Evolutionary conservation across 1,140 invertebrate genomes (phyloP).

Genomic region (Asbolus verrucosus): DNA sequence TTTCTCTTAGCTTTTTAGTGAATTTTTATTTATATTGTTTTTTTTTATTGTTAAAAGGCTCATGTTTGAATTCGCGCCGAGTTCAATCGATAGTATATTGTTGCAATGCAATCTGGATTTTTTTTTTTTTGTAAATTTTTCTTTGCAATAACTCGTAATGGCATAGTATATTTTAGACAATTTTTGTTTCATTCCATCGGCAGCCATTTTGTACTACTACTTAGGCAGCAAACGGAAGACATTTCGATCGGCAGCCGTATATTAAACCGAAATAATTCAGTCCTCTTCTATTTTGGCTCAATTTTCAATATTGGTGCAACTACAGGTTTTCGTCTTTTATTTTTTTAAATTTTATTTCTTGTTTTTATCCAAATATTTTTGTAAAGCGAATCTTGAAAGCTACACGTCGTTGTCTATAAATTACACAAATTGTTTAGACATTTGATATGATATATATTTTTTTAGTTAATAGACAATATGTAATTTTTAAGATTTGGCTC

Average conservation of each 20-base stretch:
- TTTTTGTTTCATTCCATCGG: slow-evolving; percentile 59
- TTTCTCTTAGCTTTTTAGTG: slow-evolving; percentile 56
- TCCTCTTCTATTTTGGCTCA: slow-evolving; percentile 40
- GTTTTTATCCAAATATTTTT: slow-evolving; percentile 23
- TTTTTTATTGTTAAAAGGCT: slow-evolving; percentile 42
- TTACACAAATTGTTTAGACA: slow-evolving; percentile 58
- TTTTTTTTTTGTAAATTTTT: slow-evolving; percentile 20
- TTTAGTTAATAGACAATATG: slow-evolving; percentile 56
- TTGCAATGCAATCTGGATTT: slow-evolving; percentile 45
- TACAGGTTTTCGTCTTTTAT: slow-evolving; percentile 26
- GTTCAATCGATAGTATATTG: slow-evolving; percentile 47
- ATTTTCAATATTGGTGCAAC: slow-evolving; percentile 55
- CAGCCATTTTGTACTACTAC: slow-evolving; percentile 49
- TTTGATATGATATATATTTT: slow-evolving; percentile 62
- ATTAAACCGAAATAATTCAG: slow-evolving; percentile 32
- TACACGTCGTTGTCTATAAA: slow-evolving; percentile 55
- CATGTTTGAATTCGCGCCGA: slow-evolving; percentile 15
- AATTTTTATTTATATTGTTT: slow-evolving; percentile 50
- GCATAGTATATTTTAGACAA: slow-evolving; percentile 46
- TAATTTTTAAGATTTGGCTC: slow-evolving; percentile 52
- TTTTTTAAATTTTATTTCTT: slow-evolving; percentile 24
- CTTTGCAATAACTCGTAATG: slow-evolving; percentile 47
- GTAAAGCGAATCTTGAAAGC: slow-evolving; percentile 48
- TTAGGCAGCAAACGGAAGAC: slow-evolving; percentile 51
- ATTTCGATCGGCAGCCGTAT: slow-evolving; percentile 28